phyloP scores from a whole-genome alignment of 2,113 vertebrate genomes.

The Chaenocephalus aceratus region DNA sequence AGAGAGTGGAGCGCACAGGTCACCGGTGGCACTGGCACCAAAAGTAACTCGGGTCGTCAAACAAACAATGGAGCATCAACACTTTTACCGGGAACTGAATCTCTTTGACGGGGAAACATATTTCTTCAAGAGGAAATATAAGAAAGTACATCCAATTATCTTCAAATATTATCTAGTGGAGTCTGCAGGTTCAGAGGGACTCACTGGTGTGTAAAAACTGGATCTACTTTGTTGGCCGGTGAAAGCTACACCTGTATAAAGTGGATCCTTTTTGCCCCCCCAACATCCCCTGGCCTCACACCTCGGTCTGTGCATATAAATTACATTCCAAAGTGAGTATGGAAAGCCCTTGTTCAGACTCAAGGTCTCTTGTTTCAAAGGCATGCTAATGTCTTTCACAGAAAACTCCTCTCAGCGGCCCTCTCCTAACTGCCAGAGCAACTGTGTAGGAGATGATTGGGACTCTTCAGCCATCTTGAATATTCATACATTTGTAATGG shows the following conservation, averaged over 20 bases:
- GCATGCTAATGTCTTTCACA: slow-evolving; percentile 76
- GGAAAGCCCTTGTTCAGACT: slow-evolving; percentile 74
- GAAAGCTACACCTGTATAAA: slow-evolving; percentile 74
- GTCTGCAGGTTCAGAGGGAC: slow-evolving; percentile 54
- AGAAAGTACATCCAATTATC: slow-evolving; percentile 47
- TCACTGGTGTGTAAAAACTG: slow-evolving; percentile 50
- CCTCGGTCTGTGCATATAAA: slow-evolving; percentile 79
- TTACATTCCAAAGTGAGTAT: slow-evolving; percentile 80
- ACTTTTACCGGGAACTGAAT: slow-evolving; percentile 30
- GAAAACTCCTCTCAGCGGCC: slow-evolving; percentile 68
- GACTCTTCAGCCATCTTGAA: slow-evolving; percentile 73
- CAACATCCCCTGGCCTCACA: slow-evolving; percentile 74
- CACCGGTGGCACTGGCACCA: slow-evolving; percentile 64
- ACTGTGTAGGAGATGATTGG: slow-evolving; percentile 79
- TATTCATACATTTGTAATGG: slow-evolving; percentile 71
- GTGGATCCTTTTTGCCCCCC: slow-evolving; percentile 62
- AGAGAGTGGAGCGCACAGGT: slow-evolving; percentile 67
- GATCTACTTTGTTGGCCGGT: slow-evolving; percentile 55
- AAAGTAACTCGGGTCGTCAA: slow-evolving; percentile 67
- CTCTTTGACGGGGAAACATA: slow-evolving; percentile 32
- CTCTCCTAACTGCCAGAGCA: slow-evolving; percentile 73
- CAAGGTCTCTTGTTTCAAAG: slow-evolving; percentile 83
- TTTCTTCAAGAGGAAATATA: slow-evolving; percentile 25
- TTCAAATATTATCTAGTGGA: slow-evolving; percentile 20
- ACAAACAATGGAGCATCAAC: slow-evolving; percentile 63